phyloP scores from a whole-genome alignment of 2,888 invertebrate genomes.

The Podotricha telesiphe region DNA sequence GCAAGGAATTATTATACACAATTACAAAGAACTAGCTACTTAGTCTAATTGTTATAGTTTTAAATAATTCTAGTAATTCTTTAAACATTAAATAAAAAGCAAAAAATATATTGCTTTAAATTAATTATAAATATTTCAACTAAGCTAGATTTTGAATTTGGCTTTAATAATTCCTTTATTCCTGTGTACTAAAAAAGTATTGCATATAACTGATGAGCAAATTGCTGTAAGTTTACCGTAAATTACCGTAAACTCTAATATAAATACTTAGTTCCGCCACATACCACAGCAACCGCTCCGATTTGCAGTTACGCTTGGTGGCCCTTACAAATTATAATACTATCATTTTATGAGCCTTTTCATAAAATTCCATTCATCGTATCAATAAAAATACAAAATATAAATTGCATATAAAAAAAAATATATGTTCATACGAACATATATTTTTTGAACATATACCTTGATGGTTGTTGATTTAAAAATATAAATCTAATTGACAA shows the following conservation, averaged over 20 bases:
- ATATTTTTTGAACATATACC: too few relatives aligned
- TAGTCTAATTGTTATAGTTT: not conserved
- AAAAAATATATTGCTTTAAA: too few relatives aligned
- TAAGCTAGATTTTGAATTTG: not conserved
- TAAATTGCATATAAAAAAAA: not conserved
- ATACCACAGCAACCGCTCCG: slow-evolving; percentile 57
- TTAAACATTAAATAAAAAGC: too few relatives aligned
- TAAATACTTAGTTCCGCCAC: slow-evolving; percentile 75
- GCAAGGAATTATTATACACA: not conserved
- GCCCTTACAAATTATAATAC: slow-evolving; percentile 37
- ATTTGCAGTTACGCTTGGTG: slow-evolving; percentile 62
- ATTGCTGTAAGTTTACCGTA: slow-evolving; percentile 55
- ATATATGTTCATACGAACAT: not conserved
- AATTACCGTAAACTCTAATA: slow-evolving; percentile 72
- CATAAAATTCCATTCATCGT: not conserved
- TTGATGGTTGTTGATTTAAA: not conserved
- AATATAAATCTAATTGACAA: not conserved
- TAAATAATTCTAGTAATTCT: too few relatives aligned
- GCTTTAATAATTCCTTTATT: slow-evolving; percentile 12
- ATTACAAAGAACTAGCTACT: not conserved
- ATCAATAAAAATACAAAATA: not conserved
- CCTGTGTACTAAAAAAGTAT: slow-evolving; percentile 56
- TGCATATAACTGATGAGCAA: slow-evolving; percentile 52
- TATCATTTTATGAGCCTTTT: slow-evolving; percentile 35
- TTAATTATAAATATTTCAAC: not conserved